phyloP scores from a whole-genome alignment of 2,797 vertebrate genomes.

The Poeciliopsis infans region DNA sequence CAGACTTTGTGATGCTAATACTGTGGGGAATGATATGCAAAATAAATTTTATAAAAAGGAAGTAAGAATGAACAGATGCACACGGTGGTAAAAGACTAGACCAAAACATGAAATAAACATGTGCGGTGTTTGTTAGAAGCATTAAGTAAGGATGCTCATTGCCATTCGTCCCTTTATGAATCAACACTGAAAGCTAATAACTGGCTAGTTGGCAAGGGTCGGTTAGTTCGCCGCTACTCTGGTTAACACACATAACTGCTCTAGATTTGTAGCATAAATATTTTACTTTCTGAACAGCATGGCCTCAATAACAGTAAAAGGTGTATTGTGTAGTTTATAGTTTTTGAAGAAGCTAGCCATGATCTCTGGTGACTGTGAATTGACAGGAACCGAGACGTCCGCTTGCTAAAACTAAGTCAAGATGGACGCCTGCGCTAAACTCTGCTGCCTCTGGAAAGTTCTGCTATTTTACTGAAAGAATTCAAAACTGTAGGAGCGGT shows the following conservation, averaged over 20 bases:
- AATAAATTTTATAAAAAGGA: not conserved
- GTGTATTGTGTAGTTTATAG: not conserved
- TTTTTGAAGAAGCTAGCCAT: not conserved
- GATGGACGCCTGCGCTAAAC: not conserved
- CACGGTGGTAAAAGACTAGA: not conserved
- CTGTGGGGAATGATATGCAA: not conserved
- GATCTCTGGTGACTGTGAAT: not conserved
- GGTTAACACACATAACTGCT: not conserved
- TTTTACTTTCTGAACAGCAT: not conserved
- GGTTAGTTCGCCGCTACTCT: not conserved
- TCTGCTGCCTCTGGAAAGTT: not conserved
- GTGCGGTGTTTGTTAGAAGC: not conserved
- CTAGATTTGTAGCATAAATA: not conserved
- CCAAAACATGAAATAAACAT: not conserved
- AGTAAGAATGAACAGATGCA: not conserved
- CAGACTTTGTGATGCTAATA: not conserved
- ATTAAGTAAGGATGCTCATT: not conserved
- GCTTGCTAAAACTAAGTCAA: not conserved
- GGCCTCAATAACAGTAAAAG: not conserved
- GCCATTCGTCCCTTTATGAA: not conserved
- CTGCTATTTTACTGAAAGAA: not conserved
- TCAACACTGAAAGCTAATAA: not conserved
- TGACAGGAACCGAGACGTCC: not conserved
- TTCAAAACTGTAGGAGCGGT: not conserved
- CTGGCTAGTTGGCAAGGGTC: not conserved